A percentile compares a stretch with the other conserved stretches of the same genome.
Evolutionary conservation across 2,797 vertebrate species (phyloP).

Genomic region (Falco naumanni): DNA sequence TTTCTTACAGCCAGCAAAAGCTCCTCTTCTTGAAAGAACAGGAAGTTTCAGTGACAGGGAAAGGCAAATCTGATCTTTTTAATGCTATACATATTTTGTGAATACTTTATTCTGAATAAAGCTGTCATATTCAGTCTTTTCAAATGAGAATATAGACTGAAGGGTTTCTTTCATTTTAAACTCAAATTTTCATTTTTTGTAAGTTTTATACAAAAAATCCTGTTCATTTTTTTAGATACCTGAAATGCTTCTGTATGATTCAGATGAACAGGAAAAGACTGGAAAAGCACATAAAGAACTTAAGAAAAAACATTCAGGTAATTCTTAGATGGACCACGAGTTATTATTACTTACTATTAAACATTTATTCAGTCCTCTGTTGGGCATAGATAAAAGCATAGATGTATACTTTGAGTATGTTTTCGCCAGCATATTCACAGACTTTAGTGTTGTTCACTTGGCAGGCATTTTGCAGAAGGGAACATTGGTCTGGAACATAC

Average conservation of each 20-base stretch:
- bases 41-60: not conserved
- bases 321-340: not conserved
- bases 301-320: constrained; percentile 83
- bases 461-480: not conserved
- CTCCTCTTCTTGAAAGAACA: not conserved
- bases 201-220: not conserved
- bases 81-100: not conserved
- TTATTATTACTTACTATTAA: not conserved
- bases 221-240: constrained; percentile 85
- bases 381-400: not conserved
- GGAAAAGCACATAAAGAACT: constrained; percentile 70
- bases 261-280: constrained; percentile 70
- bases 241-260: constrained; percentile 87
- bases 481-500: not conserved
- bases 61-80: not conserved
- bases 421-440: not conserved
- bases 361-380: not conserved
- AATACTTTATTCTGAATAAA: not conserved
- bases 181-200: not conserved
- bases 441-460: not conserved
- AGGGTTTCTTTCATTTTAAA: not conserved
- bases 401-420: not conserved
- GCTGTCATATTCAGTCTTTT: not conserved
- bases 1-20: not conserved
- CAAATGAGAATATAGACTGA: not conserved